phyloP scores from a whole-genome alignment of 2,888 invertebrate species.

The Lepidocyrtoides sp. region DNA sequence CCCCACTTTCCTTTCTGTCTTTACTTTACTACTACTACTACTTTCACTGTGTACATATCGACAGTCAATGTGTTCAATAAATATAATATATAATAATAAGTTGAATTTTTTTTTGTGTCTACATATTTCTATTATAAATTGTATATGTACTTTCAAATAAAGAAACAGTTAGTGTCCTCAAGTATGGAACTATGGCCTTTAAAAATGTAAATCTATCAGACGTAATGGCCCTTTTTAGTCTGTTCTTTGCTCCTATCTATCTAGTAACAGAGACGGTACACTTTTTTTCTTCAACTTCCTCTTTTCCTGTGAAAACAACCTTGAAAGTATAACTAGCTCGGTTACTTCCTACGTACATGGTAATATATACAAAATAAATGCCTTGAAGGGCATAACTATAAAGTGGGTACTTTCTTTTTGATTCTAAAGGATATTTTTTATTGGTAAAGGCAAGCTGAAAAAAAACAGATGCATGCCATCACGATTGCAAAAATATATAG shows the following conservation, averaged over 20 bases:
- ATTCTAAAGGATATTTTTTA: neutral
- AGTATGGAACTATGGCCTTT: conserved; percentile 74
- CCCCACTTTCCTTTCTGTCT: conserved; percentile 13
- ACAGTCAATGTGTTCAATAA: neutral
- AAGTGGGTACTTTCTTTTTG: neutral
- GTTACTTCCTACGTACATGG: neutral
- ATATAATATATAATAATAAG: conserved; percentile 12
- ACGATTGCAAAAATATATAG: conserved; percentile 21
- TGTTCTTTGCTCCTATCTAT: conserved; percentile 56
- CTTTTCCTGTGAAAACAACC: conserved; percentile 61
- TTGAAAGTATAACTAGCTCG: conserved; percentile 41
- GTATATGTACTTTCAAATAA: conserved; percentile 56
- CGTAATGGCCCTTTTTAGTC: conserved; percentile 70
- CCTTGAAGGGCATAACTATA: neutral
- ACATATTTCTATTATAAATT: conserved; percentile 30
- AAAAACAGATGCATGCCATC: conserved; percentile 50
- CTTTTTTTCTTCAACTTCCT: neutral
- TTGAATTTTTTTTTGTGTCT: no score
- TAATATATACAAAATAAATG: neutral
- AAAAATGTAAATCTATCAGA: conserved; percentile 78
- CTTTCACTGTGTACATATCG: no score
- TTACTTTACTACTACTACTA: no score
- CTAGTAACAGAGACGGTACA: conserved; percentile 27
- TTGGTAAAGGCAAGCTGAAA: neutral
- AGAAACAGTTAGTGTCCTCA: conserved; percentile 76